phyloP scores from a whole-genome alignment of 2,113 vertebrate genomes.

The Ophiodon elongatus region DNA sequence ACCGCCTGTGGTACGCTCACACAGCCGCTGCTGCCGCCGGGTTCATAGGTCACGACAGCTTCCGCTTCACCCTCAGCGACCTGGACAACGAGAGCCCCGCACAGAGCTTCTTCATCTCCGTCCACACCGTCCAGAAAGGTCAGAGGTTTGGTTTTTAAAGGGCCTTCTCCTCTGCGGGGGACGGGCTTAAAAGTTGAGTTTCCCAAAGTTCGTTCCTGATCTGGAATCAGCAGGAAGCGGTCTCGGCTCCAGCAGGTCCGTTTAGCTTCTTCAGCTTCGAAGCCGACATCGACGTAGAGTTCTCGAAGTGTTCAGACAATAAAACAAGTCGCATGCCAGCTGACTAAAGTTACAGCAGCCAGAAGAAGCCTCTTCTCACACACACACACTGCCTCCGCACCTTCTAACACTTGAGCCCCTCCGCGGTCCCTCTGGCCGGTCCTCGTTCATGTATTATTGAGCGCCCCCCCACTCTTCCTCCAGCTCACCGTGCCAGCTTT shows the following conservation, averaged over 20 bases:
- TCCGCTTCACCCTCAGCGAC: constrained; percentile 82
- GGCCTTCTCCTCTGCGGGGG: background rate
- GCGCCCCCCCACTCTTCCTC: background rate
- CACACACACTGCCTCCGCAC: background rate
- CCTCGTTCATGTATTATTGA: constrained; percentile 77
- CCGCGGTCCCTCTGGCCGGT: constrained; percentile 13
- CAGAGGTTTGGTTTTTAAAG: constrained; percentile 20
- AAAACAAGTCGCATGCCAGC: background rate
- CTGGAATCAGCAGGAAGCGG: background rate
- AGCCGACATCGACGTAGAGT: background rate
- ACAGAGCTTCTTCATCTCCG: constrained; percentile 76
- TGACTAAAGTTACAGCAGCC: background rate
- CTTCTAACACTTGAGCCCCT: constrained; percentile 11
- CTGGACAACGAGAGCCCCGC: constrained; percentile 69
- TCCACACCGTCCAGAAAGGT: constrained; percentile 80
- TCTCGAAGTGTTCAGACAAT: background rate
- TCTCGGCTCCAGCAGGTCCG: background rate
- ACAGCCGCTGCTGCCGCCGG: constrained; percentile 20
- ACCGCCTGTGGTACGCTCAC: constrained; percentile 81
- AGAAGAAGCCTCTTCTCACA: background rate
- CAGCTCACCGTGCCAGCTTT: constrained; percentile 52
- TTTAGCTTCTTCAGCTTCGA: background rate
- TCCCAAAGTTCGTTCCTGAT: background rate
- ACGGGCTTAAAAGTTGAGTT: background rate
- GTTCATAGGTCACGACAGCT: constrained; percentile 77